Percentiles rank a stretch among this genome's conserved stretches.
These are phyloP conservation scores for Apis laboriosa DNA, from an alignment of 1,140 invertebrate species.

Conservation along the genomic window DNA sequence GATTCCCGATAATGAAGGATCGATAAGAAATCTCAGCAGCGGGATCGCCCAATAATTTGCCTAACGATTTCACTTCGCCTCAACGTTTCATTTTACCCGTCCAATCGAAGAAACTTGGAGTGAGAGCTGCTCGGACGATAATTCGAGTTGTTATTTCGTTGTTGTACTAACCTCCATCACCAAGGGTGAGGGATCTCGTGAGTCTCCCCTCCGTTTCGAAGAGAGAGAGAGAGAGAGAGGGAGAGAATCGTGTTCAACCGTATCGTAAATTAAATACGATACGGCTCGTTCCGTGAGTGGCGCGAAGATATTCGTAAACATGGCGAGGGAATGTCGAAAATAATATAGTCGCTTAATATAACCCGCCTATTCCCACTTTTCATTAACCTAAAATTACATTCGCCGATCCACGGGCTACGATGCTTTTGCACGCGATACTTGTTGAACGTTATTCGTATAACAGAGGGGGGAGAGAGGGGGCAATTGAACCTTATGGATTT, in stretches of 20 bases:
- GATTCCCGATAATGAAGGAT: background rate
- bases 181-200: background rate
- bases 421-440: conserved; percentile 26
- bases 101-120: background rate
- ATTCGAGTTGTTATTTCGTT: conserved; percentile 19
- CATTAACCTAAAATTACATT: conserved; percentile 32
- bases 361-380: conserved; percentile 18
- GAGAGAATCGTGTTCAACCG: background rate
- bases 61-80: conserved; percentile 12
- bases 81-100: background rate
- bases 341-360: conserved; percentile 7
- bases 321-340: background rate
- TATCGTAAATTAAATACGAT: background rate
- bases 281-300: too few relatives aligned
- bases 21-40: conserved; percentile 6
- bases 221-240: too few relatives aligned
- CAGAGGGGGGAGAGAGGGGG: background rate
- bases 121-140: background rate
- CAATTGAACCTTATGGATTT: conserved; percentile 34
- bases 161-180: too few relatives aligned
- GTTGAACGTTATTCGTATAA: conserved; percentile 22
- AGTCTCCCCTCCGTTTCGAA: too few relatives aligned
- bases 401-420: background rate
- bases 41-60: conserved; percentile 27
- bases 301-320: background rate